Evolutionary conservation across 2,113 vertebrate species (phyloP), one percentile per base, ranked within the genome.

Genomic region (Odocoileus virginianus): DNA sequence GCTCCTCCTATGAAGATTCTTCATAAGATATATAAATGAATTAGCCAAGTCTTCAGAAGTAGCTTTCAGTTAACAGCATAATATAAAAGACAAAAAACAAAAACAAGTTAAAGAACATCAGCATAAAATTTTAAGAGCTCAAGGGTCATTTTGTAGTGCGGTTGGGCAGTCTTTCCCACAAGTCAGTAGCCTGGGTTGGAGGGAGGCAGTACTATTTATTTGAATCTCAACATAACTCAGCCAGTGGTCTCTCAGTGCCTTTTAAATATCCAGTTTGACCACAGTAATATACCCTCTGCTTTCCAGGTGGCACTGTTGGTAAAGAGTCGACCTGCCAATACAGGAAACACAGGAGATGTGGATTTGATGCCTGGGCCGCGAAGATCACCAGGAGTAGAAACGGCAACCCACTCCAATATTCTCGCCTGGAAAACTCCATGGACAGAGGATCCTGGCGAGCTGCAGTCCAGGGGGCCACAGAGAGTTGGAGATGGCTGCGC

Each of bases 361-460:
- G 19, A 23, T 36, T 71, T 71, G n/a, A 71, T 71, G 19, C n/a
- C 64, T 71, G 64, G n/a, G n/a, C 36, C 12, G 64, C 17, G n/a
- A 71, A 36, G n/a, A 71, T 23, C 9, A 11, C 9, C 17, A 36
- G 9, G n/a, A 23, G 64, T 23, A 36, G 64, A 36, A 36, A 71
- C 1, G 19, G 64, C 64, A 71, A 71, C 9, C 64, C 19, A 6
- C n/a, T 36, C n/a, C 64, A 71, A 23, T 71, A 36, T 36, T 71
- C 64, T 71, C 21, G 64, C 64, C n/a, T 71, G 19, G n/a, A 36
- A 36, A 23, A 23, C 19, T 23, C 19, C 64, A 23, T 23, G 19
- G n/a, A 71, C n/a, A 71, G 64, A 71, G n/a, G n/a, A 21, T 36
- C 9, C 64, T 23, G n/a, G 64, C 0, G 0, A 36, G 64, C n/a